Percentiles rank a stretch among this genome's conserved stretches.
Conservation (phyloP, 2,797 vertebrate genomes). For the Liparis tanakae region DNA sequence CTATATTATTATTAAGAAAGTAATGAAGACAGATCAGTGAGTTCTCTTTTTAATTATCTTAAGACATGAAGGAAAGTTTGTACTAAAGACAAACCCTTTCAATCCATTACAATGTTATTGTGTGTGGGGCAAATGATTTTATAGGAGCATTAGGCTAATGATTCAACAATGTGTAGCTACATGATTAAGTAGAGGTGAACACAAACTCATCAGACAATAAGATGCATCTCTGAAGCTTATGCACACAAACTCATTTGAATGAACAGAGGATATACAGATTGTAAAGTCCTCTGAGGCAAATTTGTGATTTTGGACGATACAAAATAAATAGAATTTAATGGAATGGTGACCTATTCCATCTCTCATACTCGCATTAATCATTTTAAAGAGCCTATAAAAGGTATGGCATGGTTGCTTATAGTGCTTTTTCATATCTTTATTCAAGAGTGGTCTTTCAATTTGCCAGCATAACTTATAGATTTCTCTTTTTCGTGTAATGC, state of each 20-base stretch:
- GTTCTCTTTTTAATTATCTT: slow-evolving; percentile 12
- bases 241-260: too few relatives aligned
- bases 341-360: slow-evolving; percentile 4
- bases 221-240: neutral
- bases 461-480: too few relatives aligned
- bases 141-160: slow-evolving; percentile 34
- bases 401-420: neutral
- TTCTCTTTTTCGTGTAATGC: too few relatives aligned
- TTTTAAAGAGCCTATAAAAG: too few relatives aligned
- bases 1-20: neutral
- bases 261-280: too few relatives aligned
- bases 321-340: too few relatives aligned
- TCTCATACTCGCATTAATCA: neutral
- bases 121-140: slow-evolving; percentile 12
- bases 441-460: too few relatives aligned
- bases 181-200: slow-evolving; percentile 38
- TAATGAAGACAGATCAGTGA: slow-evolving; percentile 20
- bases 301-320: too few relatives aligned
- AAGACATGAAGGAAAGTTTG: neutral
- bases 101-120: slow-evolving; percentile 25
- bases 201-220: slow-evolving; percentile 16
- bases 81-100: slow-evolving; percentile 1
- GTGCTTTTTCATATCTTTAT: too few relatives aligned
- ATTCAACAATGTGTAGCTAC: slow-evolving; percentile 17
- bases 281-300: too few relatives aligned